Evolutionary conservation across 2,888 invertebrate genomes (phyloP), one percentile per base, ranked within the genome.

Genomic region (Scaptomyza cyrtandrae): DNA sequence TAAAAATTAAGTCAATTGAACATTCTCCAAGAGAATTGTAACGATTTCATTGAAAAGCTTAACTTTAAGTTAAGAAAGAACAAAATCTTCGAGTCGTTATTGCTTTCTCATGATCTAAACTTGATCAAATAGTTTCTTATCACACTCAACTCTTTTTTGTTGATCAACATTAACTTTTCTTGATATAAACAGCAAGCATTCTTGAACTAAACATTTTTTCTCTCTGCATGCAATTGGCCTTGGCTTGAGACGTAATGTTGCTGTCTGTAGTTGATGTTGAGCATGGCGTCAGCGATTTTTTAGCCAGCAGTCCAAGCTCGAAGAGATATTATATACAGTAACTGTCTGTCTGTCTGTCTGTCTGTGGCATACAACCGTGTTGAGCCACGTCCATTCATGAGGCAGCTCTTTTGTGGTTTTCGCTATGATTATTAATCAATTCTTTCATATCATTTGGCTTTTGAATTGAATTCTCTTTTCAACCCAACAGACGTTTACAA

Each of bases 361-460:
- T 16, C 41, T 35, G 16, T 35, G 33, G 33, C 52, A 14, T 27
- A 16, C 45, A 41, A 58, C 39, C 24, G 67, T 43, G 45, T 46
- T 48, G n/a, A 24, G 24, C 24, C 59, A 43, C 37, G n/a, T 57
- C 54, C 74, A 81, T 71, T 78, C 74, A 76, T 78, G 49, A 68
- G 58, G 72, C 63, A 70, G 53, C 68, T 85, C 88, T 84, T 80
- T 86, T 86, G 88, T 81, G 88, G 85, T 86, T 86, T 86, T 84
- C 76, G 85, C 86, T 86, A 88, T 86, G 85, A 88, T 88, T 86
- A 86, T 88, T 86, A 88, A 86, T 88, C 88, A 88, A 86, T 88
- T 84, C 84, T 86, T 86, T 86, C 82, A 86, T 86, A 88, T 85
- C 86, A 88, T 79, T 85, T 85, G 66, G 66, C 71, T 31, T 66